Evolutionary conservation across 2,888 invertebrate species (phyloP).

Genomic region (Belgica antarctica): DNA sequence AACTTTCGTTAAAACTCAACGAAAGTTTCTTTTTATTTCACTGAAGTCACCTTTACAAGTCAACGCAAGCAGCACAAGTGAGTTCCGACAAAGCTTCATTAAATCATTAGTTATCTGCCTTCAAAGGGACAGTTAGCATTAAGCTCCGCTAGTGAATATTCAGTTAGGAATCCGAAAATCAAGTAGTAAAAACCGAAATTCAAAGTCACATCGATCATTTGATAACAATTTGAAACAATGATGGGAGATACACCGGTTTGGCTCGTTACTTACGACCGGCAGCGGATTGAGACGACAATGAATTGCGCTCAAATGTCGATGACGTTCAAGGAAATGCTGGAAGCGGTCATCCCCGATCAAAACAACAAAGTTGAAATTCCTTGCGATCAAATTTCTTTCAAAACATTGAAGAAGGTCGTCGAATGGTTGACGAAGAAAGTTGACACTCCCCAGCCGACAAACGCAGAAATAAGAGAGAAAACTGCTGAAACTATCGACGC

Average conservation of each 20-base stretch:
- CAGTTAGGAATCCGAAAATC: no score
- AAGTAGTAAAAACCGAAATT: no score
- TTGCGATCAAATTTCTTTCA: background rate
- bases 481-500: background rate
- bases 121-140: no score
- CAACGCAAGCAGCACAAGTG: no score
- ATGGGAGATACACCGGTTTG: background rate
- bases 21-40: no score
- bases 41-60: no score
- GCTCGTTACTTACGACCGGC: background rate
- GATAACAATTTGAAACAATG: no score
- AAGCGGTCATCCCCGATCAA: background rate
- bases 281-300: background rate
- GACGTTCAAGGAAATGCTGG: conserved; percentile 29
- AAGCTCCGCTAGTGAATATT: no score
- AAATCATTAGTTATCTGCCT: no score
- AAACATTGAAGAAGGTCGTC: background rate
- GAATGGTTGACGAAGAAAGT: conserved; percentile 1
- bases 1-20: no score
- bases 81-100: no score
- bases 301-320: background rate
- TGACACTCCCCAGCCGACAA: conserved; percentile 12
- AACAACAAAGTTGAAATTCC: conserved; percentile 12
- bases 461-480: conserved; percentile 29
- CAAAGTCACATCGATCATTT: no score